Conservation (phyloP, 2,888 invertebrate species). For the Campoplex nolae region DNA sequence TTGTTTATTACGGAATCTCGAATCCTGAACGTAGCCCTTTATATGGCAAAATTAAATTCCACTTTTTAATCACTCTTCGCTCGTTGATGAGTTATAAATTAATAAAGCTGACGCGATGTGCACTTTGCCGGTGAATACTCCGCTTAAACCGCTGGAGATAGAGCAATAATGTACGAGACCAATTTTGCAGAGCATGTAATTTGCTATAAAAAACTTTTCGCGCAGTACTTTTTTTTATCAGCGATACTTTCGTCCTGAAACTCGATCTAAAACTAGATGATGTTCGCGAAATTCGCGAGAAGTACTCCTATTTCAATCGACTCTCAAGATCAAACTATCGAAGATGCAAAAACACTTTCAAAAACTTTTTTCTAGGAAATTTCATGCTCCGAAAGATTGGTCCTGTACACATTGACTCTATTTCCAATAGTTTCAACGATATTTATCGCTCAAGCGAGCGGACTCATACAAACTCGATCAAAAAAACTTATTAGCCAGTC, state of each 20-base stretch:
- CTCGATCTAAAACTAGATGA: not conserved
- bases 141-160: not conserved
- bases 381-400: not conserved
- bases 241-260: not conserved
- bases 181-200: not conserved
- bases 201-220: not conserved
- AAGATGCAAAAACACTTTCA: not conserved
- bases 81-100: not conserved
- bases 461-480: not conserved
- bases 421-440: not conserved
- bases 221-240: not conserved
- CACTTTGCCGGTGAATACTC: not conserved
- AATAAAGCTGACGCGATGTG: not conserved
- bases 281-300: not conserved
- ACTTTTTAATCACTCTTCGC: not conserved
- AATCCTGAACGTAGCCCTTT: not conserved
- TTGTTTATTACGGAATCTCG: not conserved
- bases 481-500: not conserved
- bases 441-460: not conserved
- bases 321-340: not conserved
- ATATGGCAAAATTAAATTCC: not conserved
- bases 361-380: constrained; percentile 1
- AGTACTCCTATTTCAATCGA: not conserved
- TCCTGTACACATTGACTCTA: not conserved
- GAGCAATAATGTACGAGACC: not conserved